Conservation (phyloP, 2,888 invertebrate species). For the Tenthredo distinguenda region DNA sequence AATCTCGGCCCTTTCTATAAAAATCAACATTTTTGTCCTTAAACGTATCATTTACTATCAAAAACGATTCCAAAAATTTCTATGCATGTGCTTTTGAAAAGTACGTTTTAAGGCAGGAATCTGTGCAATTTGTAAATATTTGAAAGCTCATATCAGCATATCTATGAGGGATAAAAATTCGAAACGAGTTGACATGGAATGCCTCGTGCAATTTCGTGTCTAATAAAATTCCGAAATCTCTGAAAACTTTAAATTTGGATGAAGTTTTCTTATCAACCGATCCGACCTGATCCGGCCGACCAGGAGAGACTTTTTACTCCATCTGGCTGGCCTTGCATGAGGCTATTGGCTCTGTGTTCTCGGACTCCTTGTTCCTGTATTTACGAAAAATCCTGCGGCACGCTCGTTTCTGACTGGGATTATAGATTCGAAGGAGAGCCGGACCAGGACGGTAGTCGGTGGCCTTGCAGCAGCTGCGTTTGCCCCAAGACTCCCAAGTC, state of each 20-base stretch:
- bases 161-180: background rate
- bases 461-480: conserved; percentile 25
- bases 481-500: background rate
- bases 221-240: background rate
- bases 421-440: conserved; percentile 35
- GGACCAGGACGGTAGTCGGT: conserved; percentile 11
- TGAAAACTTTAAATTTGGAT: background rate
- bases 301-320: background rate
- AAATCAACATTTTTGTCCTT: background rate
- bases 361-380: background rate
- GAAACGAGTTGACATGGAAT: too few relatives aligned
- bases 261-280: background rate
- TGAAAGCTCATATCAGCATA: background rate
- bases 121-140: background rate
- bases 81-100: too few relatives aligned
- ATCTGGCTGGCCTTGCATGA: conserved; percentile 1
- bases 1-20: too few relatives aligned
- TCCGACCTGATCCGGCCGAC: background rate
- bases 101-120: background rate
- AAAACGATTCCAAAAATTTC: too few relatives aligned
- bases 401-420: conserved; percentile 16
- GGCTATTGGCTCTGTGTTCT: conserved; percentile 26
- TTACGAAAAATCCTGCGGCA: conserved; percentile 15
- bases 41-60: too few relatives aligned
- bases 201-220: background rate